A percentile compares a stretch with the other conserved stretches of the same genome.
Evolutionary conservation across 2,888 invertebrate species (phyloP).

Genomic region (Nomada ferruginata): DNA sequence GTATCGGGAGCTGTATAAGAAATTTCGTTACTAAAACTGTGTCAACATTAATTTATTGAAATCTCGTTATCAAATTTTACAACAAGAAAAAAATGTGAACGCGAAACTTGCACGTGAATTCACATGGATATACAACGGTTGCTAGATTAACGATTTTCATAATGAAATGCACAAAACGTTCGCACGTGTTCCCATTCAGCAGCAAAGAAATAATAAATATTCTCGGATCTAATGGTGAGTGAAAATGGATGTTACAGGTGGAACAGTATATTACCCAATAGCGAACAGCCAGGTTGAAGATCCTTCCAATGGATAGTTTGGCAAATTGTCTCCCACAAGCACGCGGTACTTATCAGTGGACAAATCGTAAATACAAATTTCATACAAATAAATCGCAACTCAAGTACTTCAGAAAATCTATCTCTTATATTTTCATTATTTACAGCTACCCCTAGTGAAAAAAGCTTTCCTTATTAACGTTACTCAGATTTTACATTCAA

Average conservation of each 20-base stretch:
- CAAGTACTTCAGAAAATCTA: too few relatives aligned
- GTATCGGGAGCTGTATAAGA: background rate
- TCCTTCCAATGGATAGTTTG: slow-evolving; percentile 39
- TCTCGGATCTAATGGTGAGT: slow-evolving; percentile 20
- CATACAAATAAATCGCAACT: background rate
- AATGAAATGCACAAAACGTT: slow-evolving; percentile 15
- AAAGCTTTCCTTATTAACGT: background rate
- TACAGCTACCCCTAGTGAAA: too few relatives aligned
- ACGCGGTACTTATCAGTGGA: slow-evolving; percentile 16
- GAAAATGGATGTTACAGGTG: slow-evolving; percentile 50
- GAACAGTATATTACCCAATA: slow-evolving; percentile 39
- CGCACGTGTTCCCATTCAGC: slow-evolving; percentile 2
- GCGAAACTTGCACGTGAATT: background rate
- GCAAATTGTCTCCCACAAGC: slow-evolving; percentile 49
- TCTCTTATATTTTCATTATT: too few relatives aligned
- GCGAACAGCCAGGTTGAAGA: slow-evolving; percentile 42
- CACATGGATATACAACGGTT: background rate
- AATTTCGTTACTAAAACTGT: slow-evolving; percentile 29
- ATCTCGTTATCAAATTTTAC: background rate
- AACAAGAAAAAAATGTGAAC: accelerated
- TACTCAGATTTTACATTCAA: too few relatives aligned
- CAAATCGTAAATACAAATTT: background rate
- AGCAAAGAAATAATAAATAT: slow-evolving; percentile 44
- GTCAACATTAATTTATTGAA: slow-evolving; percentile 41
- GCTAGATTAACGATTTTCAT: slow-evolving; percentile 26